Conservation (phyloP, 2,888 invertebrate genomes). For the Zonitis immaculata region DNA sequence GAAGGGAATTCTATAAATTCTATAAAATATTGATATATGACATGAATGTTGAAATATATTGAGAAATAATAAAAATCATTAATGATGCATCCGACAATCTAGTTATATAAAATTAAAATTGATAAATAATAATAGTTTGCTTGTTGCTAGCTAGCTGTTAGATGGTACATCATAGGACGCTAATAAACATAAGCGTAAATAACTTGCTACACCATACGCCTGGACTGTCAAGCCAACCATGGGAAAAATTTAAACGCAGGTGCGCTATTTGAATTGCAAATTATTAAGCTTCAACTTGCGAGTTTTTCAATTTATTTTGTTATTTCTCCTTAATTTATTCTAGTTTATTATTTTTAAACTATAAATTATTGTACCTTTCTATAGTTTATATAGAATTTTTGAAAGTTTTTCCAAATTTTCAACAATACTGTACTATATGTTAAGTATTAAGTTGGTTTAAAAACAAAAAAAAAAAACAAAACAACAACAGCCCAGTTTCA, state of each 20-base stretch:
- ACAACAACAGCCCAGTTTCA: conserved; percentile 28
- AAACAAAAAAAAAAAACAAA: not conserved
- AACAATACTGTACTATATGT: conserved; percentile 13
- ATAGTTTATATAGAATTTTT: too few relatives aligned
- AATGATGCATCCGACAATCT: conserved; percentile 19
- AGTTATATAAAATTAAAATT: conserved; percentile 18
- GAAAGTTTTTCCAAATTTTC: conserved; percentile 1
- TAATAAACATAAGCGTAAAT: conserved; percentile 46
- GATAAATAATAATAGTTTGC: conserved; percentile 22
- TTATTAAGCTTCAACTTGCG: conserved; percentile 30
- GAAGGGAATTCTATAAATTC: too few relatives aligned
- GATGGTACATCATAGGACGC: conserved; percentile 38
- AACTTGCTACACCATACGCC: conserved; percentile 35
- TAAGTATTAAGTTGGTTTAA: not conserved
- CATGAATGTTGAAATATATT: too few relatives aligned
- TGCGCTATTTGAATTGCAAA: conserved; percentile 50
- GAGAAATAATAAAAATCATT: conserved; percentile 20
- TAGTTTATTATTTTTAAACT: too few relatives aligned
- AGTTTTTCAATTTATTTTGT: conserved; percentile 20
- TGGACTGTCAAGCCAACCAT: conserved; percentile 35
- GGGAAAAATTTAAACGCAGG: conserved; percentile 49
- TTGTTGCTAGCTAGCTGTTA: conserved; percentile 27
- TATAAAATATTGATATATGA: too few relatives aligned
- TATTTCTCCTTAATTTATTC: too few relatives aligned
- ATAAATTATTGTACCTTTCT: too few relatives aligned